phyloP scores from a whole-genome alignment of 2,797 vertebrate genomes.

The Anas bernieri region DNA sequence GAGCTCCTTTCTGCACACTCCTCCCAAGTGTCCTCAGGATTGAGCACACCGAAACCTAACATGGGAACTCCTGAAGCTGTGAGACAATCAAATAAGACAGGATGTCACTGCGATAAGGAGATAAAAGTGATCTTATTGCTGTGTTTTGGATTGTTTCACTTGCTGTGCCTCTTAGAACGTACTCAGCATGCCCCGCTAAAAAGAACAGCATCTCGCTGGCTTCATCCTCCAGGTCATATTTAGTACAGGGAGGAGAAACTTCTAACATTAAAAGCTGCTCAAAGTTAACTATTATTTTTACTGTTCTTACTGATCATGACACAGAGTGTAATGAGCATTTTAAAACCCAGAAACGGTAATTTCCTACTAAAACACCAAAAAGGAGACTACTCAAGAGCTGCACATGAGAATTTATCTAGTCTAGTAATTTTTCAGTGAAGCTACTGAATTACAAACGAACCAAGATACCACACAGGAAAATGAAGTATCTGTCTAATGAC shows the following conservation, averaged over 20 bases:
- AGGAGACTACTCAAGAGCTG: not conserved
- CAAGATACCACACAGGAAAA: slow-evolving; percentile 3
- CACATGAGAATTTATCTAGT: not conserved
- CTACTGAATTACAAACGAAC: not conserved
- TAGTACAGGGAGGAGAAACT: not conserved
- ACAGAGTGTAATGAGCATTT: not conserved
- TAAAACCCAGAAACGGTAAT: not conserved
- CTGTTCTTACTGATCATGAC: not conserved
- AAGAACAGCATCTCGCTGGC: not conserved
- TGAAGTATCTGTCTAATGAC: not conserved
- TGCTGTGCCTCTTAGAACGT: not conserved
- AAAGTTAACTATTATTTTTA: not conserved
- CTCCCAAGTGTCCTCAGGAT: not conserved
- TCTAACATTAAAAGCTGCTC: not conserved
- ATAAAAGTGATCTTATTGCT: not conserved
- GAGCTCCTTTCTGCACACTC: not conserved
- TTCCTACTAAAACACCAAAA: not conserved
- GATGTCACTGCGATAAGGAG: not conserved
- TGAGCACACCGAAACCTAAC: not conserved
- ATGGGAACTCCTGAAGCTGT: not conserved
- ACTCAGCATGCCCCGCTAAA: not conserved
- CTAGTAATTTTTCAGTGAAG: slow-evolving; percentile 5
- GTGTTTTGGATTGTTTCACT: not conserved
- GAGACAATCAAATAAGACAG: not conserved
- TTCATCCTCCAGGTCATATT: not conserved